Conservation (phyloP, 2,888 invertebrate species). For the Agrotis puta region DNA sequence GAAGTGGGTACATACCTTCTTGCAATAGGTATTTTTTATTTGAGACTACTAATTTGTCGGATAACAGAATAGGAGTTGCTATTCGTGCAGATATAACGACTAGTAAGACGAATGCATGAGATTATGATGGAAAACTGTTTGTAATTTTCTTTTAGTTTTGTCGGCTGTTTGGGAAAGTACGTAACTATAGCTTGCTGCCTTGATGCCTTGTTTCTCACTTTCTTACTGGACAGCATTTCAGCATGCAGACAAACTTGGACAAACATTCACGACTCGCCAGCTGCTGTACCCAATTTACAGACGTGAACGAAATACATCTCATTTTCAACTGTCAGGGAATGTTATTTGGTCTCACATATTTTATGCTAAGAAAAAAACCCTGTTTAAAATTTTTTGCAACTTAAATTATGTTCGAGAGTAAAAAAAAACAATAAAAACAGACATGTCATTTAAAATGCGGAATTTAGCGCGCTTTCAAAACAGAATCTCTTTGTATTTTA, state of each 20-base stretch:
- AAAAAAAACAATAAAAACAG: not conserved
- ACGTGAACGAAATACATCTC: slow-evolving; percentile 14
- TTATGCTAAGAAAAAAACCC: not conserved
- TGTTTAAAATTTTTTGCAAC: no score
- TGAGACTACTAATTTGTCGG: no score
- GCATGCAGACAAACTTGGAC: not conserved
- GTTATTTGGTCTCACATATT: not conserved
- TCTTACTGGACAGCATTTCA: not conserved
- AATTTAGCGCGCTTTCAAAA: slow-evolving; percentile 24
- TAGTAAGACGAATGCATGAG: no score
- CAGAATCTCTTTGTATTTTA: slow-evolving; percentile 11
- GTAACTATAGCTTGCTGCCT: no score
- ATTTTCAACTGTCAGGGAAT: slow-evolving; percentile 1
- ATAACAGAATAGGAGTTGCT: not conserved
- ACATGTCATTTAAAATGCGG: not conserved
- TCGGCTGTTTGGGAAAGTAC: not conserved
- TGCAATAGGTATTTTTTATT: no score
- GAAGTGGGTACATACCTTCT: not conserved
- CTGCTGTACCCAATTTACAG: slow-evolving; percentile 14
- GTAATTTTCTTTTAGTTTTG: not conserved
- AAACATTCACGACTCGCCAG: not conserved
- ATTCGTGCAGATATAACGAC: no score
- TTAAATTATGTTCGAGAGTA: not conserved
- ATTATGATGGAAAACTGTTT: no score
- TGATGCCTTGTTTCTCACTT: not conserved